Evolutionary conservation across 2,113 vertebrate species (phyloP).

Genomic region (Callipepla californica): DNA sequence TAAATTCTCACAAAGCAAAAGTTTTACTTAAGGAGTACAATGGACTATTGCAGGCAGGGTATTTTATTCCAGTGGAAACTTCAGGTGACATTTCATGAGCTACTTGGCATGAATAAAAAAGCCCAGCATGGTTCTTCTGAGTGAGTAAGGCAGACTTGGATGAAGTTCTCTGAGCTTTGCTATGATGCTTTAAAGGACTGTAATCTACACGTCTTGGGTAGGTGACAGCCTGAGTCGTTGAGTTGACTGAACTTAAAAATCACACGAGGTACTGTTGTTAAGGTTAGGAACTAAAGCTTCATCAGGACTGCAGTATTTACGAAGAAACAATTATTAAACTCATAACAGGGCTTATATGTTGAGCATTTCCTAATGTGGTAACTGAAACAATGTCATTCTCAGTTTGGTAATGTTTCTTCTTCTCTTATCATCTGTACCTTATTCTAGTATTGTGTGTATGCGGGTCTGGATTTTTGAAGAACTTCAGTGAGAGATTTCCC

Average conservation of each 20-base stretch:
- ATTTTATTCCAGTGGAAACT: neutral
- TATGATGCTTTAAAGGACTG: neutral
- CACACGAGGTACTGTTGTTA: neutral
- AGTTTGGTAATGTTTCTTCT: neutral
- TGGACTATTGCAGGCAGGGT: neutral
- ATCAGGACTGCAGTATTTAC: neutral
- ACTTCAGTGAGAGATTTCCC: neutral
- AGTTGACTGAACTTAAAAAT: slow-evolving; percentile 39
- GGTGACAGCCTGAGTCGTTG: neutral
- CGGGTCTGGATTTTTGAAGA: neutral
- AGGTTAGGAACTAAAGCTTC: neutral
- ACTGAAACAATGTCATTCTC: neutral
- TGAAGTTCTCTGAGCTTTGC: neutral
- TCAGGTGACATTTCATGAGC: neutral
- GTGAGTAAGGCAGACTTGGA: neutral
- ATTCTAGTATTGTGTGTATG: neutral
- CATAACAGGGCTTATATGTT: neutral
- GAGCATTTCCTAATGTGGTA: neutral
- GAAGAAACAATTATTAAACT: neutral
- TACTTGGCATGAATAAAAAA: neutral
- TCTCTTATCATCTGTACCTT: neutral
- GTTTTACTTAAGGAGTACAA: neutral
- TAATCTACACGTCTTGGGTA: neutral
- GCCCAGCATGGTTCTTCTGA: neutral
- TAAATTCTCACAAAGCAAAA: neutral